These are phyloP conservation scores for Beroe forskalii DNA, from an alignment of 37 sponge, comb jelly and placozoan species.

Conservation along the genomic window DNA sequence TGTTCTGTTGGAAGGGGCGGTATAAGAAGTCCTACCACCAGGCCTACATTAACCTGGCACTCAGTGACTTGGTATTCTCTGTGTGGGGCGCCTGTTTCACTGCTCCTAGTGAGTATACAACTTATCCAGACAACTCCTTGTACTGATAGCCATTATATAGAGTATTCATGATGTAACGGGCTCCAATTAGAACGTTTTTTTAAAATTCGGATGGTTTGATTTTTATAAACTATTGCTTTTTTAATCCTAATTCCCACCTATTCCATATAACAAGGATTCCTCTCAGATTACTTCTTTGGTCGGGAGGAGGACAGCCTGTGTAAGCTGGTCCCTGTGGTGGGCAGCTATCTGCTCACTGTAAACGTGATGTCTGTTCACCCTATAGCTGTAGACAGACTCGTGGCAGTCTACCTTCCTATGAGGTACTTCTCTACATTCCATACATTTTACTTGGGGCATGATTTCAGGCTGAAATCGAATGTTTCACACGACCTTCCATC, in stretches of 20 bases:
- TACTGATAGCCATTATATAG: too few relatives aligned
- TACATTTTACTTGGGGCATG: too few relatives aligned
- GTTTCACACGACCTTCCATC: too few relatives aligned
- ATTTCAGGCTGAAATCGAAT: too few relatives aligned
- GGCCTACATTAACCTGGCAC: conserved; percentile 53
- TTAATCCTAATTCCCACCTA: too few relatives aligned
- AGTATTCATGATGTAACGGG: too few relatives aligned
- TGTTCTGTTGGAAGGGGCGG: conserved; percentile 24
- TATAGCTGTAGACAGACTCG: conserved; percentile 42
- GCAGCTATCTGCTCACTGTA: conserved; percentile 18
- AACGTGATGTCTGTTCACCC: conserved; percentile 18
- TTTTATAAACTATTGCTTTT: too few relatives aligned
- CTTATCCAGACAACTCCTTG: not conserved
- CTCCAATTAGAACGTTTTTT: too few relatives aligned
- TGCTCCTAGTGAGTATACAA: conserved; percentile 42
- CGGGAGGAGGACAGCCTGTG: not conserved
- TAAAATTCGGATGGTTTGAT: too few relatives aligned
- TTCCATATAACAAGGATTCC: too few relatives aligned
- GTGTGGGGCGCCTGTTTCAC: conserved; percentile 36
- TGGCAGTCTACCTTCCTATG: conserved; percentile 44
- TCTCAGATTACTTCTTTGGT: conserved; percentile 59
- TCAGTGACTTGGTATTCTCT: conserved; percentile 16
- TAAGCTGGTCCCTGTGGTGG: not conserved
- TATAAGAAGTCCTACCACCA: conserved; percentile 63
- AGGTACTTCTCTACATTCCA: not conserved